phyloP scores from a whole-genome alignment of 2,888 invertebrate genomes.

The Argyresthia goedartella region DNA sequence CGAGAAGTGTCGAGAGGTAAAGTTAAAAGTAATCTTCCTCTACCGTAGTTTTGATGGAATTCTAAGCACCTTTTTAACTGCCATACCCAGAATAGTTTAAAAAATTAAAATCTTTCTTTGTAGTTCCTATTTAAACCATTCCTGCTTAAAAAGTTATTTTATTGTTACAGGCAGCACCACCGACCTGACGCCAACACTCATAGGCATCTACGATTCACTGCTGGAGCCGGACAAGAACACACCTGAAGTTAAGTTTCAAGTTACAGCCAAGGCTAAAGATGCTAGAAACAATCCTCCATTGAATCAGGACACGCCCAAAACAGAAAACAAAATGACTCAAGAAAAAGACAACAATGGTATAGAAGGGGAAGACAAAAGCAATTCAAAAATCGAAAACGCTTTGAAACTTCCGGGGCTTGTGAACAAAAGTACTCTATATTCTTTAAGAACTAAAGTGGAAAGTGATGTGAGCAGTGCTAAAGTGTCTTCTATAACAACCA shows the following conservation, averaged over 20 bases:
- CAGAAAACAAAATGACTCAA: conserved; percentile 21
- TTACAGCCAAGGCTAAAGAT: conserved; percentile 53
- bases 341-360: conserved; percentile 23
- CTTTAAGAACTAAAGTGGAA: conserved; percentile 40
- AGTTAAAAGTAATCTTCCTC: too few relatives aligned
- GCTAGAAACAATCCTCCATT: conserved; percentile 59
- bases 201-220: conserved; percentile 89
- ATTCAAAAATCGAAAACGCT: conserved; percentile 36
- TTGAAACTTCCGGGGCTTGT: conserved; percentile 48
- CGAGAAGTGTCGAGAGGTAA: too few relatives aligned
- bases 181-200: conserved; percentile 87
- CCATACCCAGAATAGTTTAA: too few relatives aligned
- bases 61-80: too few relatives aligned
- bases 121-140: background rate
- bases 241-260: conserved; percentile 34
- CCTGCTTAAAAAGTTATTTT: conserved; percentile 14
- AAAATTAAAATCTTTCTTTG: too few relatives aligned
- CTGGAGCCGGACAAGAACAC: conserved; percentile 60
- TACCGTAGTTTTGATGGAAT: too few relatives aligned
- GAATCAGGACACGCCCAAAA: conserved; percentile 6
- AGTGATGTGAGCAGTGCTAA: conserved; percentile 48
- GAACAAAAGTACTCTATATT: conserved; percentile 55
- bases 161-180: conserved; percentile 84
- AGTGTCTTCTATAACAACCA: conserved; percentile 33
- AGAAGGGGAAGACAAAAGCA: conserved; percentile 23